These are phyloP conservation scores for Champsocephalus gunnari DNA, from an alignment of 2,797 vertebrate species.

Conservation along the genomic window DNA sequence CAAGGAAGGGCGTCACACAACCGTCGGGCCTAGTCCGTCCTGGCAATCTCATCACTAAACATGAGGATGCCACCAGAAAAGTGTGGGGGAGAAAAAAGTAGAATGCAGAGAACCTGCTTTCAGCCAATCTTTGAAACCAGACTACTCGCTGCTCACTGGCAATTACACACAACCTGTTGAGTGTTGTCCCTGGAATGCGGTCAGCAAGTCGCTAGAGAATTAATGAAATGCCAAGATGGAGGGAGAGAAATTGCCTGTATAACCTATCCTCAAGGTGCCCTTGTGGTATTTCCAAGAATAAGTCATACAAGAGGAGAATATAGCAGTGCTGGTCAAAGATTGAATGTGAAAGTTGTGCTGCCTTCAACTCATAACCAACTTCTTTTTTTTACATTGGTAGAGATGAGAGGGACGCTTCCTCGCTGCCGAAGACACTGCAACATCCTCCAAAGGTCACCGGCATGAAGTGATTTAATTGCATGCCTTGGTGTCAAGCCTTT, in stretches of 20 bases:
- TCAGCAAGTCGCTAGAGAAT: constrained; percentile 83
- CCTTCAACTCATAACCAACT: constrained; percentile 58
- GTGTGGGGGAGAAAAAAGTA: constrained; percentile 28
- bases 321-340: constrained; percentile 35
- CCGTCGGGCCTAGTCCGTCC: constrained; percentile 57
- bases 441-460: constrained; percentile 69
- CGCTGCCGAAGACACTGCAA: constrained; percentile 9
- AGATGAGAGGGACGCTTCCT: constrained; percentile 55
- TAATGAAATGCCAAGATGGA: constrained; percentile 86
- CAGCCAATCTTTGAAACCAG: constrained; percentile 77
- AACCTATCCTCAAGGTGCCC: constrained; percentile 87
- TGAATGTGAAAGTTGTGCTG: constrained; percentile 57
- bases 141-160: constrained; percentile 69
- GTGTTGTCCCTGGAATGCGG: constrained; percentile 83
- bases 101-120: constrained; percentile 56
- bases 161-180: constrained; percentile 88
- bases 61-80: constrained; percentile 66
- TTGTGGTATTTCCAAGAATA: constrained; percentile 81
- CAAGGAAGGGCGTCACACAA: constrained; percentile 48
- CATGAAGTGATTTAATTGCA: constrained; percentile 68
- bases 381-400: constrained; percentile 30
- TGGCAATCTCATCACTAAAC: constrained; percentile 75
- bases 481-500: constrained; percentile 54
- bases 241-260: constrained; percentile 83
- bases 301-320: constrained; percentile 73